A percentile compares a stretch with the other conserved stretches of the same genome.
These are phyloP conservation scores for Sesamia inferens DNA, from an alignment of 2,888 invertebrate genomes.

Conservation along the genomic window DNA sequence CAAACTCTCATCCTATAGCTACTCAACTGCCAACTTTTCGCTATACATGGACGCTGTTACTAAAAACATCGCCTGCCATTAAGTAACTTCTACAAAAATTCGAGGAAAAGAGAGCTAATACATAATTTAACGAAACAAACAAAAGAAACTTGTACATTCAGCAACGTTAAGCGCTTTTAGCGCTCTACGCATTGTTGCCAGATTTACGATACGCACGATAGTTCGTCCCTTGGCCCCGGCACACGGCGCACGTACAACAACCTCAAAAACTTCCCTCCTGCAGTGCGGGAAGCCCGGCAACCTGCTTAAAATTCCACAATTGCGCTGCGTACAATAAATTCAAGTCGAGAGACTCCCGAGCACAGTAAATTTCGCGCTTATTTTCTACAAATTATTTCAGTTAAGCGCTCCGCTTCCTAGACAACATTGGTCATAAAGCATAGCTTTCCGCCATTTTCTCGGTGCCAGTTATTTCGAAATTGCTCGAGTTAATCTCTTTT, in stretches of 20 bases:
- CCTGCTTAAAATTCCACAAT: constrained; percentile 85
- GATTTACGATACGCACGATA: constrained; percentile 56
- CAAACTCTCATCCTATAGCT: no score
- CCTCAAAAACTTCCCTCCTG: constrained; percentile 70
- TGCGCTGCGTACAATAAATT: constrained; percentile 85
- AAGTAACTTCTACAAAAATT: not conserved
- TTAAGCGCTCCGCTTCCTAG: constrained; percentile 68
- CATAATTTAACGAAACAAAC: constrained; percentile 8
- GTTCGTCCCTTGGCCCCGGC: constrained; percentile 39
- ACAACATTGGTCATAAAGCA: constrained; percentile 56
- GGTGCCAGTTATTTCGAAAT: constrained; percentile 48
- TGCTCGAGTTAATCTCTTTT: constrained; percentile 54
- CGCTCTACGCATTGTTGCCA: constrained; percentile 35
- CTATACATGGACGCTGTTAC: no score
- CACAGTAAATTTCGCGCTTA: constrained; percentile 82
- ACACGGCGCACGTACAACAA: constrained; percentile 44
- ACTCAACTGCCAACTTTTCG: no score
- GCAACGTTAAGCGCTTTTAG: constrained; percentile 20
- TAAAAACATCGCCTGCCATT: no score
- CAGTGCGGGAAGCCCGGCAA: constrained; percentile 76
- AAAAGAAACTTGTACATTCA: constrained; percentile 3
- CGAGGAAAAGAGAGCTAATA: not conserved
- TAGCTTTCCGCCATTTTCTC: constrained; percentile 53
- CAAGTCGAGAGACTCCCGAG: constrained; percentile 75
- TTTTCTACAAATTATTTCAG: constrained; percentile 84